Conservation (phyloP, 2,888 invertebrate genomes). For the Tetheella fluctuosa region DNA sequence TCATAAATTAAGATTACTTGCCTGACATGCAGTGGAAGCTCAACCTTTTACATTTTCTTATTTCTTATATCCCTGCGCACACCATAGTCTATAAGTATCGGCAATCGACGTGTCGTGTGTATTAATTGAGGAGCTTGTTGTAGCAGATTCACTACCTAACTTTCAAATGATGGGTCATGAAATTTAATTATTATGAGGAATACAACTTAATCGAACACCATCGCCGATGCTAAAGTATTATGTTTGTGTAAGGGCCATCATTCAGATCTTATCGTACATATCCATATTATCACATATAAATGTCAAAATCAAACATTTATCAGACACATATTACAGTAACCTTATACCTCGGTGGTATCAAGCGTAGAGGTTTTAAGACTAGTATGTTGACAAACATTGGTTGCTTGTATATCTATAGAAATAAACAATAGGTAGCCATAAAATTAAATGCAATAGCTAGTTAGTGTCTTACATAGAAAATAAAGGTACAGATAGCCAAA, state of each 20-base stretch:
- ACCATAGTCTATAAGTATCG: too few relatives aligned
- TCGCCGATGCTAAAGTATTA: background rate
- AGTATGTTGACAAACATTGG: background rate
- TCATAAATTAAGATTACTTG: too few relatives aligned
- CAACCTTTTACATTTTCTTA: too few relatives aligned
- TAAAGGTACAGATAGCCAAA: background rate
- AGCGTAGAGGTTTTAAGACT: background rate
- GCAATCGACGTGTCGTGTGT: too few relatives aligned
- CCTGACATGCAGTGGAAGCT: too few relatives aligned
- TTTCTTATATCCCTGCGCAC: too few relatives aligned
- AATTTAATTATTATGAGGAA: too few relatives aligned
- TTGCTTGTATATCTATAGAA: background rate
- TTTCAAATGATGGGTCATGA: too few relatives aligned
- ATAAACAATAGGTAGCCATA: background rate
- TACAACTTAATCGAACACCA: background rate
- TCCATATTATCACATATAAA: background rate
- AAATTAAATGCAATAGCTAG: background rate
- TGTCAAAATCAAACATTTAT: background rate
- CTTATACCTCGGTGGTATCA: background rate
- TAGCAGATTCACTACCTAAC: too few relatives aligned
- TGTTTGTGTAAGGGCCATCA: background rate
- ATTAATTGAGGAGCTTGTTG: too few relatives aligned
- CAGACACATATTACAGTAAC: background rate
- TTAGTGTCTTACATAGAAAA: background rate
- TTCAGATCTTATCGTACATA: background rate